Conservation (phyloP, 2,113 vertebrate genomes). For the Lepisosteus osseus region DNA sequence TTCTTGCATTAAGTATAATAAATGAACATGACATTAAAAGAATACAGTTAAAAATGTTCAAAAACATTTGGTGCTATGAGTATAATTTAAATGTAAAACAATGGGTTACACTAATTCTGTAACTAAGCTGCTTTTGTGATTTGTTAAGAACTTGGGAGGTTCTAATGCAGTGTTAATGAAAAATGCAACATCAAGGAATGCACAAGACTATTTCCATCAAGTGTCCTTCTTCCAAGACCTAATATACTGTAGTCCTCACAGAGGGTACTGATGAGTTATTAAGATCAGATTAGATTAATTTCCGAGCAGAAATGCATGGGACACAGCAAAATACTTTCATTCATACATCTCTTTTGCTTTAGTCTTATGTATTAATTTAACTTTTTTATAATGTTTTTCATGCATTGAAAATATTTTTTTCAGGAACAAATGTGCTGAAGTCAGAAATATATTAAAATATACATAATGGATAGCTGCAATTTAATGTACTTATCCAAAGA, state of each 20-base stretch:
- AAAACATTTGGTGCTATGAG: constrained; percentile 42
- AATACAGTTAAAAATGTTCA: constrained; percentile 32
- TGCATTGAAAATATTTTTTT: no score
- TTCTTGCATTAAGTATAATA: neutral
- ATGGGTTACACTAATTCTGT: constrained; percentile 60
- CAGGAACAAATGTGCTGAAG: no score
- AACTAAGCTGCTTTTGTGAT: constrained; percentile 61
- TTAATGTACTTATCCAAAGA: no score
- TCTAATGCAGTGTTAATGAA: constrained; percentile 64
- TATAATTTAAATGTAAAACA: constrained; percentile 60
- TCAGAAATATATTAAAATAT: no score
- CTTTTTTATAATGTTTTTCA: no score
- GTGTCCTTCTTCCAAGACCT: constrained; percentile 54
- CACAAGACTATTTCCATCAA: constrained; percentile 67
- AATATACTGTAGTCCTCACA: constrained; percentile 50
- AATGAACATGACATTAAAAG: constrained; percentile 30
- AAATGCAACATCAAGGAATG: constrained; percentile 64
- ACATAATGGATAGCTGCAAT: no score
- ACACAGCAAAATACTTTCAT: constrained; percentile 62
- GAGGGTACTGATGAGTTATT: constrained; percentile 69
- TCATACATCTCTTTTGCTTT: constrained; percentile 30
- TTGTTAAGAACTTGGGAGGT: constrained; percentile 41
- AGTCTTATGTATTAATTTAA: no score
- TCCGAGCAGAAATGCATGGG: constrained; percentile 59
- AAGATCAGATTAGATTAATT: constrained; percentile 71